These are phyloP conservation scores for Lycocerus yunnanus DNA, from an alignment of 2,888 invertebrate genomes.

Conservation along the genomic window DNA sequence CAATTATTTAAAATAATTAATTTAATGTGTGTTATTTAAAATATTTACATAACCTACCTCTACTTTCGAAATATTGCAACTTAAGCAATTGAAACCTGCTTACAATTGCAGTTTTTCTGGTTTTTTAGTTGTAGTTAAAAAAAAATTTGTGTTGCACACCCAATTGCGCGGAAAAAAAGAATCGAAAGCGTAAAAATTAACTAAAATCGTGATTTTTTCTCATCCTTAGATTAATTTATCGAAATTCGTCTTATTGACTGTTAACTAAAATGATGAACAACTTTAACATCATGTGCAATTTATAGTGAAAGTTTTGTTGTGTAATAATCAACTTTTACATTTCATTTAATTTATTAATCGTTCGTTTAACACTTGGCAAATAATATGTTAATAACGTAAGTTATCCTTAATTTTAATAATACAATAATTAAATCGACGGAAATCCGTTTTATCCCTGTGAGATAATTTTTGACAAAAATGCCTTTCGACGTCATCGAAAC, in stretches of 20 bases:
- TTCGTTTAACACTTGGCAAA: slow-evolving; percentile 9
- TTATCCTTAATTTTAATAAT: slow-evolving; percentile 4
- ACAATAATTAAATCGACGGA: too few relatives aligned
- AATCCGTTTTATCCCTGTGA: too few relatives aligned
- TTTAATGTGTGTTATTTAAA: slow-evolving; percentile 1
- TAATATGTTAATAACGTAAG: slow-evolving; percentile 31
- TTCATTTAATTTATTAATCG: slow-evolving; percentile 32
- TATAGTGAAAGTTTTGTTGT: slow-evolving; percentile 34
- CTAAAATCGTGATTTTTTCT: not conserved
- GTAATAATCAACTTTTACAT: slow-evolving; percentile 32
- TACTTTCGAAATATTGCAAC: slow-evolving; percentile 20
- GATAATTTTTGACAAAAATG: too few relatives aligned
- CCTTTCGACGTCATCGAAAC: not conserved
- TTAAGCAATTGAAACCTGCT: not conserved
- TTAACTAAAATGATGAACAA: slow-evolving; percentile 3
- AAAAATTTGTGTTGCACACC: not conserved
- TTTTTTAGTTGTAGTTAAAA: not conserved
- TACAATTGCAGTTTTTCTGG: not conserved
- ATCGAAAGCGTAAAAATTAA: not conserved
- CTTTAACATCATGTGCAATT: slow-evolving; percentile 28
- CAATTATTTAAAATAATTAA: not conserved
- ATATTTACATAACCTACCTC: slow-evolving; percentile 23
- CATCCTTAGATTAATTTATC: not conserved
- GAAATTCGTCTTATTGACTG: not conserved
- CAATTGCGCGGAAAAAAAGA: not conserved